Evolutionary conservation across 2,888 invertebrate genomes (phyloP), one percentile per base, ranked within the genome.

Genomic region (Rhaphigaster nebulosa): DNA sequence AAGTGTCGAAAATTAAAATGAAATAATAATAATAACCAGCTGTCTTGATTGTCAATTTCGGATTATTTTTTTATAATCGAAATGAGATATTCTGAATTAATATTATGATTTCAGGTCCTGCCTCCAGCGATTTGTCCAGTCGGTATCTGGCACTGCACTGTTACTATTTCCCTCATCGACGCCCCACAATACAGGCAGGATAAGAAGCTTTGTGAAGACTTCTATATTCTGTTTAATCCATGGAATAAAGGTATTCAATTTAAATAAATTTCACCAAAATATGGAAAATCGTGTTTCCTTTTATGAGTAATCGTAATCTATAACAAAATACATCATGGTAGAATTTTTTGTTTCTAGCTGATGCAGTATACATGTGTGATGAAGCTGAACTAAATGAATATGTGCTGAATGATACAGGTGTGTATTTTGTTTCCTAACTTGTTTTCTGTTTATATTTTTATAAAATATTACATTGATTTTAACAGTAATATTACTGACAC

Each of bases 171-270:
- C 92, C 94, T 95, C 91, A 94, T 94, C 50, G 95, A 95, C 92
- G 94, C 95, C 4, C 90, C 90, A 38, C 87, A 90, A 15, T 90
- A 87, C 6, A 94, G 94, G 93, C 95, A 95, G 84, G 95, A 95
- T 92, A 95, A 95, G 93, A 95, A 93, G 29, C 93, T 95, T 92
- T 95, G 95, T 91, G 96, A 96, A 93, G 96, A 96, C 92, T 95
- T 97, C 92, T 97, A 96, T 93, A 94, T 97, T 88, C 94, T 97
- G 26, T 97, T 97, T 94, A 97, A 97, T 93, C 96, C 97, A 2
- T 97, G 96, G 96, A 96, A 96, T 93, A 95, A 93, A 94, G 94
- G 95, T 95, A 92, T 91, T n/a, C 6, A 38, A 45, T 84, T 38
- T 41, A 26, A n/a, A 26, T 29, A 0, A 76, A 23, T 23, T 76